These are phyloP conservation scores for Aporrectodea caliginosa DNA, from an alignment of 1,140 invertebrate genomes.

Conservation along the genomic window DNA sequence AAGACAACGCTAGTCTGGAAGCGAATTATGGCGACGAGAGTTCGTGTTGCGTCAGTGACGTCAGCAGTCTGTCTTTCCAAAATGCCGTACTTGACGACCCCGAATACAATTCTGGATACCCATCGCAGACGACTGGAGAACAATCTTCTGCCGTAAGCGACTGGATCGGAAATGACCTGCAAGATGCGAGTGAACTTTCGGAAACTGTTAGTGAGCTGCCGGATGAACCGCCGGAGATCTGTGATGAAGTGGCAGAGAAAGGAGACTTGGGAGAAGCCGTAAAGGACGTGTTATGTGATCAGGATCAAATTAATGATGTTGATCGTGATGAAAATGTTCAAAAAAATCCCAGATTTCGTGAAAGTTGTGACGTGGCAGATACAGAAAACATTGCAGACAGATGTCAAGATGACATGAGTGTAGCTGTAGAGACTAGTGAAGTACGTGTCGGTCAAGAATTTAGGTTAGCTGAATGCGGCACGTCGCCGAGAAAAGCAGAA, in stretches of 20 bases:
- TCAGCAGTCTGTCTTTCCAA: slow-evolving; percentile 50
- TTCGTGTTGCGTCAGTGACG: slow-evolving; percentile 50
- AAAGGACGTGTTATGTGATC: too few species aligned
- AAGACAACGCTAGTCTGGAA: not conserved
- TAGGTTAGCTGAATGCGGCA: too few species aligned
- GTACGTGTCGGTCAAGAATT: too few species aligned
- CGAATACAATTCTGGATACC: not conserved
- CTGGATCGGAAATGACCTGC: not conserved
- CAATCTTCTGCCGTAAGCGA: not conserved
- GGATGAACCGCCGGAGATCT: not conserved
- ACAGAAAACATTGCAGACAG: too few species aligned
- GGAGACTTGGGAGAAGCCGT: not conserved
- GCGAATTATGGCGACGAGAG: slow-evolving; percentile 46
- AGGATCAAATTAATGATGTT: too few species aligned
- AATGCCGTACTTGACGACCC: slow-evolving; percentile 46
- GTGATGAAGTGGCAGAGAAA: not conserved
- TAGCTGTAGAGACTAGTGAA: too few species aligned
- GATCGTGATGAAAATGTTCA: too few species aligned
- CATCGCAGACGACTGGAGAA: not conserved
- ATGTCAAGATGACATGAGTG: too few species aligned
- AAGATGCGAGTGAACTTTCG: not conserved
- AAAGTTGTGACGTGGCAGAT: too few species aligned
- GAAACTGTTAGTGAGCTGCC: too few species aligned
- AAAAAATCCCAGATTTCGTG: too few species aligned
- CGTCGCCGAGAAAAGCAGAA: too few species aligned